phyloP scores from a whole-genome alignment of 1,140 invertebrate genomes.

The Pseudomyrmex concolor region DNA sequence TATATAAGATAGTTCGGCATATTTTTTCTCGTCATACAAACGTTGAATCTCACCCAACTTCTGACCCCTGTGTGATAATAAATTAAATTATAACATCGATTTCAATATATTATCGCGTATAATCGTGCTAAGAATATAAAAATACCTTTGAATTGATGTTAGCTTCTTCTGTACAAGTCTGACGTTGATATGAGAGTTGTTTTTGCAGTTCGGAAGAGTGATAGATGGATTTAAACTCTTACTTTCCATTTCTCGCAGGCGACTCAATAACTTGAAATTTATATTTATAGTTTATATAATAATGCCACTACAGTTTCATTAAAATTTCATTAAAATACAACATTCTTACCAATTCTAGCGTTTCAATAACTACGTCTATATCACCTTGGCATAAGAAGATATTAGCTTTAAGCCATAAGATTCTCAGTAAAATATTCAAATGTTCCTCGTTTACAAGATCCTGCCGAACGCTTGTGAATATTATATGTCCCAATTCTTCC shows the following conservation, averaged over 20 bases:
- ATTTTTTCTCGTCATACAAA: conserved; percentile 87
- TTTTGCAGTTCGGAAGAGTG: conserved; percentile 85
- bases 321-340: neutral
- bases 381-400: conserved; percentile 85
- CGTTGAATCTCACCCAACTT: conserved; percentile 86
- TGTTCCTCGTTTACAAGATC: conserved; percentile 82
- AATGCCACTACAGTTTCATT: neutral
- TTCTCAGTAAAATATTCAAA: conserved; percentile 81
- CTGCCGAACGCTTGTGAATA: conserved; percentile 83
- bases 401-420: conserved; percentile 86
- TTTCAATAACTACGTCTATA: conserved; percentile 83
- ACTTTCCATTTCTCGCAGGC: conserved; percentile 79
- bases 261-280: conserved; percentile 79
- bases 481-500: conserved; percentile 82
- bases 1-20: conserved; percentile 88
- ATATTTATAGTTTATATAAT: conserved; percentile 20
- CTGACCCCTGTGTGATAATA: conserved; percentile 82
- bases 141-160: conserved; percentile 84
- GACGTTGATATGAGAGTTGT: conserved; percentile 83
- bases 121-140: conserved; percentile 8
- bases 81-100: conserved; percentile 35
- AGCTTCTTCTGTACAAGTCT: conserved; percentile 83
- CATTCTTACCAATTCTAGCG: conserved; percentile 81
- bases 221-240: conserved; percentile 77
- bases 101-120: neutral